Evolutionary conservation across 2,113 vertebrate species (phyloP), one percentile per base, ranked within the genome.

Genomic region (Passer domesticus): DNA sequence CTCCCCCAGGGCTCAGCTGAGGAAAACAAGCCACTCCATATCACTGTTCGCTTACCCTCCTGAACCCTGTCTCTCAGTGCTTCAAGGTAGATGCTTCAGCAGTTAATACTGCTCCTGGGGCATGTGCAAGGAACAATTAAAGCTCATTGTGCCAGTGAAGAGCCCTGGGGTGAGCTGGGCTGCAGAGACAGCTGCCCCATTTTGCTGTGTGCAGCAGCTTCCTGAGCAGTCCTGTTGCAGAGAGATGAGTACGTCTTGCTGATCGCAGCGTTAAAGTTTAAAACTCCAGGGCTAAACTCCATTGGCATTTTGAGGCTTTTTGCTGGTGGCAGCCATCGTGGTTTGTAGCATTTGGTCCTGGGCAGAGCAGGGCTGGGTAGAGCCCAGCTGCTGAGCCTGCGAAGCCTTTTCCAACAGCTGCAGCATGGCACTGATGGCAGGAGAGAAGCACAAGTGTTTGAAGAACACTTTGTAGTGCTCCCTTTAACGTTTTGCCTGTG

Each of bases 271-370:
- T 39, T 87, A 21, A 64, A 78, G 66, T 89, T 94, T 74, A 80
- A 87, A 91, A 88, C 43, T 93, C 37, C 37, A 66, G 49, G 92
- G 67, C 72, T 90, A 89, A 96, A 96, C 70, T 78, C 89, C 55
- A 0, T 31, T 97, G 92, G 83, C 95, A 75, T 92, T 95, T 96
- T 73, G 94, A 77, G 91, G 89, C n/a, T 79, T 92, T 92, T 91
- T 66, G 92, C 93, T 96, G 82, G 88, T 91, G 87, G 87, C 91
- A 79, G 13, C 49, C n/a, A 0, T 70, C 9, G 5, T 67, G 79
- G 79, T 83, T 59, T 53, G 53, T 47, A 68, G 55, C 60, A 3
- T 70, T 83, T 19, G 4, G 75, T 2, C 49, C 60, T 11, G 66
- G 56, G 83, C 23, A 68, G 53, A 43, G 59, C 53, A 10, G 68